Conservation (phyloP, 92 coral and sea anemone genomes). For the Zoanthus gigantus region DNA sequence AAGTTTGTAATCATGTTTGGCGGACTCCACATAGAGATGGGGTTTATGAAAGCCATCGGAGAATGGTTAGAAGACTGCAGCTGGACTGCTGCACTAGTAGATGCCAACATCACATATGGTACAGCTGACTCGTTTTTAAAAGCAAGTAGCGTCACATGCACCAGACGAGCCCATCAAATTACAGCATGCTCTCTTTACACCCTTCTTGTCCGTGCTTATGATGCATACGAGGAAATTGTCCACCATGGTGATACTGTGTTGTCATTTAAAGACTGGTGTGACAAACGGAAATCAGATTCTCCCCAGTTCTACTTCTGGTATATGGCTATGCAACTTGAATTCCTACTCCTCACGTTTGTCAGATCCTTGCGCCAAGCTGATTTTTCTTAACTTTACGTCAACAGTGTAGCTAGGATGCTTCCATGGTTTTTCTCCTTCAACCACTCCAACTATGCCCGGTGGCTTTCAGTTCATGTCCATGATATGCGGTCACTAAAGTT, state of each 20-base stretch:
- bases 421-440: conserved; percentile 42
- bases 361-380: conserved; percentile 24
- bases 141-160: conserved; percentile 51
- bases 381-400: not conserved
- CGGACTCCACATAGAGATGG: too few relatives aligned
- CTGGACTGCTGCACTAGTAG: conserved; percentile 38
- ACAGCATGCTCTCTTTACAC: conserved; percentile 65
- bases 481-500: conserved; percentile 11
- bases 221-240: conserved; percentile 45
- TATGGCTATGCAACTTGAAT: conserved; percentile 37
- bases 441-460: conserved; percentile 39
- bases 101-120: conserved; percentile 66
- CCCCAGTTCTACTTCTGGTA: conserved; percentile 60
- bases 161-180: conserved; percentile 76
- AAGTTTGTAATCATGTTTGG: too few relatives aligned
- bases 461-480: conserved; percentile 25
- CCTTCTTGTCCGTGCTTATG: conserved; percentile 59
- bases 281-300: conserved; percentile 9
- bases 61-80: conserved; percentile 62
- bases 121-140: conserved; percentile 77
- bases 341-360: conserved; percentile 10
- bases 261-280: conserved; percentile 67
- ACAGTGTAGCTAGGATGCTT: conserved; percentile 30
- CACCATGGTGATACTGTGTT: conserved; percentile 31
- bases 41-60: conserved; percentile 63